Evolutionary conservation across 2,888 invertebrate species (phyloP).

Genomic region (Mesorhabditis belari): DNA sequence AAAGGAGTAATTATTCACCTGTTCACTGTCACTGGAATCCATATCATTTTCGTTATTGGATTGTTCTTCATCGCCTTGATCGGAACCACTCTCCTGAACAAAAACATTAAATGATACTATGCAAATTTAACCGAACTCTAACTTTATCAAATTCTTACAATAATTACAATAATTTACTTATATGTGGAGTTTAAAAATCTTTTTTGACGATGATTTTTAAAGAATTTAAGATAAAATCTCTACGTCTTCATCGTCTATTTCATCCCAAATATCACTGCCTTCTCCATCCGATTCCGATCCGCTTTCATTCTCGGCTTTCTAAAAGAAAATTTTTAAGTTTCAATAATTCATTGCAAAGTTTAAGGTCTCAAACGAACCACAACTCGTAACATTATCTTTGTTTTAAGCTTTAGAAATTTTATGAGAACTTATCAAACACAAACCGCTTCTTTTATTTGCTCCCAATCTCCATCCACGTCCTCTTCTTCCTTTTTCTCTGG

Average conservation of each 20-base stretch:
- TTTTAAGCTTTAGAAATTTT: neutral
- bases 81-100: neutral
- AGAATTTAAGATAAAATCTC: too few species aligned
- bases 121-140: neutral
- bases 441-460: neutral
- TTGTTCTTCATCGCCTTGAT: neutral
- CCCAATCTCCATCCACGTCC: slow-evolving; percentile 16
- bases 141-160: neutral
- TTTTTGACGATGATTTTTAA: too few species aligned
- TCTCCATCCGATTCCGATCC: slow-evolving; percentile 7
- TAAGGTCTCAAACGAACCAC: neutral
- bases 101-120: neutral
- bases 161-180: too few species aligned
- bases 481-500: slow-evolving; percentile 23
- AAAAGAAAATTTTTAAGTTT: neutral
- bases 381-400: neutral
- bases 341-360: neutral
- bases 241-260: slow-evolving; percentile 1
- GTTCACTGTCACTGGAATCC: too few species aligned
- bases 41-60: too few species aligned
- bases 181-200: too few species aligned
- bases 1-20: too few species aligned
- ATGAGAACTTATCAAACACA: neutral
- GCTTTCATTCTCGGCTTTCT: slow-evolving; percentile 4
- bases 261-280: slow-evolving; percentile 13